phyloP scores from a whole-genome alignment of 1,140 invertebrate genomes.

The Zophobas morio region DNA sequence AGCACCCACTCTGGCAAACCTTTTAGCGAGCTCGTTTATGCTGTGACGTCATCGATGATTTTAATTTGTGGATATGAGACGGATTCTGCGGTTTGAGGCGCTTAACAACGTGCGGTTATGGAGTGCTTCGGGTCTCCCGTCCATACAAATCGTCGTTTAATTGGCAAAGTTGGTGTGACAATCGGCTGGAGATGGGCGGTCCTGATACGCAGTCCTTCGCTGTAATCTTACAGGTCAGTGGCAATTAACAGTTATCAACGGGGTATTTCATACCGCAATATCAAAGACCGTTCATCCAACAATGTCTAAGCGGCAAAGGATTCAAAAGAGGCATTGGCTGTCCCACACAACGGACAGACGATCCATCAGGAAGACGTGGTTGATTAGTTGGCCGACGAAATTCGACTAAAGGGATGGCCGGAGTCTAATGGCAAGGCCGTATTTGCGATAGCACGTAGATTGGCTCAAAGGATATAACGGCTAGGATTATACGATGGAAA shows the following conservation, averaged over 20 bases:
- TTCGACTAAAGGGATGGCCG: conserved; percentile 33
- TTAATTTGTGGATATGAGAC: neutral
- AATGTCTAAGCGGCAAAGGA: conserved; percentile 24
- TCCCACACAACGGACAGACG: conserved; percentile 22
- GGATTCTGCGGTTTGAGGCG: neutral
- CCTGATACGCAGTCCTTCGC: conserved; percentile 8
- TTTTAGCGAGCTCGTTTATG: too few species aligned
- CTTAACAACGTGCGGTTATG: neutral
- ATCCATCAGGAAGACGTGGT: conserved; percentile 53
- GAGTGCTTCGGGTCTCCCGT: neutral
- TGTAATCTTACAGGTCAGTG: conserved; percentile 33
- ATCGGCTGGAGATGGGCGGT: conserved; percentile 11
- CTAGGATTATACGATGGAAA: conserved; percentile 57
- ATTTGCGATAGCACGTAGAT: conserved; percentile 52
- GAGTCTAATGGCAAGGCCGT: conserved; percentile 37
- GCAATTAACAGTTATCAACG: conserved; percentile 27
- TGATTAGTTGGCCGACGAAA: conserved; percentile 50
- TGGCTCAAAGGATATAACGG: conserved; percentile 51
- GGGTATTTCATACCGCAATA: conserved; percentile 13
- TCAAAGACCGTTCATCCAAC: conserved; percentile 3
- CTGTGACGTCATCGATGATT: too few species aligned
- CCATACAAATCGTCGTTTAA: conserved; percentile 21
- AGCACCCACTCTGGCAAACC: too few species aligned
- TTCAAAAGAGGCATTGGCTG: conserved; percentile 24
- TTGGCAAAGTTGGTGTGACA: conserved; percentile 20